Evolutionary conservation across 1,140 invertebrate species (phyloP), one percentile per base, ranked within the genome.

Genomic region (Coelopa frigida): DNA sequence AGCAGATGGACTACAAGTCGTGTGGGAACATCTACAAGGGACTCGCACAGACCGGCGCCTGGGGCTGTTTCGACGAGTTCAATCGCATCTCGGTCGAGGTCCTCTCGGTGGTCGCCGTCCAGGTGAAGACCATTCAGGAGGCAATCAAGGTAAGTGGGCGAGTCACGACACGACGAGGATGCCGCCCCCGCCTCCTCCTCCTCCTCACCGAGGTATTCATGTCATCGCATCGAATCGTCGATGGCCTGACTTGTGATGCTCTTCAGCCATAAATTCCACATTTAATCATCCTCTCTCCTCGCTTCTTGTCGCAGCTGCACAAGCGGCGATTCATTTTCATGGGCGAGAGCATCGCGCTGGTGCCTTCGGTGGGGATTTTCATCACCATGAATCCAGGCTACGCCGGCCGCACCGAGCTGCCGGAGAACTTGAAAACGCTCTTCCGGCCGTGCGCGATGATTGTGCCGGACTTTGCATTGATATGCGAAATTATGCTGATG

Each of bases 11-110:
- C 72, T 94, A 92, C 63, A 79, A 89, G 73, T 91, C 90, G 44
- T 75, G 94, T 23, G 92, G 90, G 15, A 78, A 91, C 62, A 94
- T 94, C 72, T 94, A 84, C 70, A 94, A 83, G 73, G 89, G 92
- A 21, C 70, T 94, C 36, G 88, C 90, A 12, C 87, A 91, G 57
- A 85, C 89, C 47, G 92, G 92, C 3, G 80, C 85, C 8, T 95
- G 92, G 92, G 89, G 89, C 33, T 96, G 92, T 68, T 96, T 96
- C 73, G 92, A 95, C 64, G 92, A 96, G 71, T 95, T 95, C 72
- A 95, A 95, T 72, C 76, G 92, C 49, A 95, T 96, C 52, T 89
- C 94, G 59, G 73, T 95, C 33, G 89, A 92, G 5, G 92, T 96
- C 26, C 70, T 96, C 12, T 95, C 92, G 11, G 93, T 96, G 36